phyloP scores from a whole-genome alignment of 1,140 invertebrate species.

The Zaprionus lachaisei region DNA sequence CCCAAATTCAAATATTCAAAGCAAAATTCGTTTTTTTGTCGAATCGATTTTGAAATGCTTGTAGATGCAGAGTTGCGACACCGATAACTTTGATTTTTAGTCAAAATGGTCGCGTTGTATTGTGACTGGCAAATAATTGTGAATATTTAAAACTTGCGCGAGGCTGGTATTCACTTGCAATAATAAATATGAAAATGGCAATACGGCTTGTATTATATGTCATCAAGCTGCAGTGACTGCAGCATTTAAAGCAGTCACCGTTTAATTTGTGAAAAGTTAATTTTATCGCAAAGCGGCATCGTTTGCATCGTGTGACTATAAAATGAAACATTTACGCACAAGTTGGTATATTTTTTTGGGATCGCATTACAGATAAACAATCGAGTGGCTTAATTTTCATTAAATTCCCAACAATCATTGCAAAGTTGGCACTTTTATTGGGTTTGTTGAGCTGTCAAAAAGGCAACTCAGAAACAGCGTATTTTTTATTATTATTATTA shows the following conservation, averaged over 20 bases:
- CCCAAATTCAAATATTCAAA: background rate
- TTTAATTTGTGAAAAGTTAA: constrained; percentile 2
- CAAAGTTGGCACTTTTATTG: constrained; percentile 12
- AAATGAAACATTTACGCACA: background rate
- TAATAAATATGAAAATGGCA: no score
- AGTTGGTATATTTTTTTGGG: background rate
- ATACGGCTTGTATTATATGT: background rate
- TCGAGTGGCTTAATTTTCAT: constrained; percentile 5
- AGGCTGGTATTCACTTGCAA: background rate
- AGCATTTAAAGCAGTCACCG: background rate
- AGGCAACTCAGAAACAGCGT: constrained; percentile 16
- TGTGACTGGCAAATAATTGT: background rate
- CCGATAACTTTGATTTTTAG: background rate
- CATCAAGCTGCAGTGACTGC: background rate
- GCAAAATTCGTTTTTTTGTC: background rate
- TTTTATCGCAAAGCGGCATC: background rate
- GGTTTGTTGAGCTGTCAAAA: constrained; percentile 28
- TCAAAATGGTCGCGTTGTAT: background rate
- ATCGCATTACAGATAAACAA: constrained; percentile 6
- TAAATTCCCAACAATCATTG: constrained; percentile 17
- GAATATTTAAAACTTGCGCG: background rate
- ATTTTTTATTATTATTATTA: constrained; percentile 7
- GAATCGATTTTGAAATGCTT: background rate
- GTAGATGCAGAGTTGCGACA: background rate
- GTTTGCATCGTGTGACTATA: background rate